These are phyloP conservation scores for Aphaenogaster floridana DNA, from an alignment of 1,140 invertebrate species.

Conservation along the genomic window DNA sequence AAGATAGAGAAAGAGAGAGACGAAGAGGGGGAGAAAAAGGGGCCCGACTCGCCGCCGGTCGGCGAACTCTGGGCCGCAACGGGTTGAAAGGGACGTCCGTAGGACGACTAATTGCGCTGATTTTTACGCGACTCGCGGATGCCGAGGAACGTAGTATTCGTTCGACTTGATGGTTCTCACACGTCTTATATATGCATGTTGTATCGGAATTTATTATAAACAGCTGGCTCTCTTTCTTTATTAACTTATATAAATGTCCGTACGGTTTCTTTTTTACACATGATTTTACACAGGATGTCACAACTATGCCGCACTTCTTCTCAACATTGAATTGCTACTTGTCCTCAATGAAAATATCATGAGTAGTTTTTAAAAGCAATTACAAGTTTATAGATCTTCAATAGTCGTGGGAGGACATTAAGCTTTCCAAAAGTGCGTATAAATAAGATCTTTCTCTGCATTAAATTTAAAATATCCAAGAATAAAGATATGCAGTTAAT, in stretches of 20 bases:
- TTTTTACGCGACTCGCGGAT: slow-evolving; percentile 50
- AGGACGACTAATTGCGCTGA: slow-evolving; percentile 61
- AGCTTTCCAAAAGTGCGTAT: background rate
- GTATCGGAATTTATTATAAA: slow-evolving; percentile 43
- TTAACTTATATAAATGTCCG: background rate
- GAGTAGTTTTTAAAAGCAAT: background rate
- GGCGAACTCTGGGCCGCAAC: slow-evolving; percentile 63
- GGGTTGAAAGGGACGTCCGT: slow-evolving; percentile 52
- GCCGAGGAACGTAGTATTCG: slow-evolving; percentile 7
- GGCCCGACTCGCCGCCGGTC: slow-evolving; percentile 48
- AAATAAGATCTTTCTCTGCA: background rate
- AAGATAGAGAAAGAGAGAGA: slow-evolving; percentile 61
- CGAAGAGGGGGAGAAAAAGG: slow-evolving; percentile 50
- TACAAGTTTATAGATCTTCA: background rate
- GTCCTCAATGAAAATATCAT: background rate
- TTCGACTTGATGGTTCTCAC: slow-evolving; percentile 8
- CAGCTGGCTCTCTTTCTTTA: background rate
- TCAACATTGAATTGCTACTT: background rate
- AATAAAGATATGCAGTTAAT: background rate
- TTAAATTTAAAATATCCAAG: background rate
- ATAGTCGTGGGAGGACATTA: too few species aligned
- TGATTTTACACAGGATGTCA: background rate
- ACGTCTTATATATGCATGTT: background rate
- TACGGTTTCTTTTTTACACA: background rate
- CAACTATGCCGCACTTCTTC: background rate